Base-by-base conservation (phyloP, 2,888 invertebrate genomes). In the Rhabditoides inermis region DNA sequence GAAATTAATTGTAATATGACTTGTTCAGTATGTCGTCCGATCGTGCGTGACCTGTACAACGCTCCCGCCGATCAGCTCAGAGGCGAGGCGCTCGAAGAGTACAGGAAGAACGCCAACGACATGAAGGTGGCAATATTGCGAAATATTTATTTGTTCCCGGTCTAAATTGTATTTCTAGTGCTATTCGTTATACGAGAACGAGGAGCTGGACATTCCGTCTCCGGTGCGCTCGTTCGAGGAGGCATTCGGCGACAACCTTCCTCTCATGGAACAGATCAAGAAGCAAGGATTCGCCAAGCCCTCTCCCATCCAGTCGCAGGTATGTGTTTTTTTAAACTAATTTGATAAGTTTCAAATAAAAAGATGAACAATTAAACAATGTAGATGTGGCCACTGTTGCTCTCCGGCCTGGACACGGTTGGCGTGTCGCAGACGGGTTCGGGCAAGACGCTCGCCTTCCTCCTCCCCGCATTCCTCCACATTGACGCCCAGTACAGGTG, bases 371-470 rank as follows among this genome's bases (percentile, higher is more conserved):
- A 22, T 27, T 7, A 12, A 40, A 40, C 40, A n/a, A 15, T 40
- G 7, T 12, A 41, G 53, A 6, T 57, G 49, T 4, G 51, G 58
- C 18, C 46, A 58, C 7, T n/a, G 7, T 40, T 20, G n/a, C 6
- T n/a, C 7, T 20, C 39, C 6, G 7, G 55, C 0, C 84, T 85
- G 74, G 94, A 94, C 79, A 79, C 91, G 76, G 91, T 94, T 76
- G 94, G 92, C 15, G 91, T 94, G 60, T 91, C 92, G 0, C 92
- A 92, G 79, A 90, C 90, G 5, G 89, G 89, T 51, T 88, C 88
- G 20, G 84, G 83, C 77, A 75, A 71, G 56, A 94, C 92, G 0
- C 79, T 94, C 51, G 59, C 59, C 20, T 59, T 59, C 40, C 53
- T 59, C 0, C 77, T 94, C 49, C 94, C 94, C 7, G 92, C 90